Evolutionary conservation across 2,113 vertebrate genomes (phyloP).

Genomic region (Pycnonotus jocosus): DNA sequence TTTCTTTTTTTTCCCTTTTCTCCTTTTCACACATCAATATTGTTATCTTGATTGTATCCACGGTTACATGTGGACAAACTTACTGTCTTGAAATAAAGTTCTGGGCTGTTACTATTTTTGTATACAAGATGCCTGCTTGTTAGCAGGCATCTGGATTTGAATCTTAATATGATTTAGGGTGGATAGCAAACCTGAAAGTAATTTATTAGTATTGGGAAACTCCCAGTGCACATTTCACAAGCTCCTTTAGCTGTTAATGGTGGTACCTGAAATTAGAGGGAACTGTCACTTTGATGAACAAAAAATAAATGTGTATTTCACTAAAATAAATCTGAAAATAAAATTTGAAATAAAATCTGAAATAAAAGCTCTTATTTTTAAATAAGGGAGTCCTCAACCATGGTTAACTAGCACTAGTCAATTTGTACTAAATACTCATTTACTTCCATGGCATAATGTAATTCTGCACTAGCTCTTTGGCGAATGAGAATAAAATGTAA

Average conservation of each 20-base stretch:
- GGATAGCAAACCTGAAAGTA: neutral
- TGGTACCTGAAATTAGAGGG: neutral
- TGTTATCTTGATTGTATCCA: neutral
- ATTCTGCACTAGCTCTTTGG: neutral
- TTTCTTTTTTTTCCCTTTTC: neutral
- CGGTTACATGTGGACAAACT: neutral
- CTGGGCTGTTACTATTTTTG: neutral
- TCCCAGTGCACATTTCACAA: neutral
- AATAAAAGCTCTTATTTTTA: neutral
- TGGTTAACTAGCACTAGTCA: neutral
- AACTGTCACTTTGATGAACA: neutral
- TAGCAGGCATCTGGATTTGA: neutral
- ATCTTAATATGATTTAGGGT: neutral
- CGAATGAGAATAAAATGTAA: neutral
- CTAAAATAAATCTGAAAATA: no score
- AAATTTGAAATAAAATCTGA: neutral
- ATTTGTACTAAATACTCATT: neutral
- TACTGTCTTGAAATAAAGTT: neutral
- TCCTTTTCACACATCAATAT: neutral
- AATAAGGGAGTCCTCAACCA: neutral
- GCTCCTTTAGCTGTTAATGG: neutral
- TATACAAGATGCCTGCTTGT: neutral
- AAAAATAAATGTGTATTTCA: neutral
- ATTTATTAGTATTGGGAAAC: neutral
- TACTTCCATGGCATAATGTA: neutral